Percentiles rank a stretch among this genome's conserved stretches.
Conservation (phyloP, 2,113 vertebrate genomes). For the Mohoua ochrocephala region DNA sequence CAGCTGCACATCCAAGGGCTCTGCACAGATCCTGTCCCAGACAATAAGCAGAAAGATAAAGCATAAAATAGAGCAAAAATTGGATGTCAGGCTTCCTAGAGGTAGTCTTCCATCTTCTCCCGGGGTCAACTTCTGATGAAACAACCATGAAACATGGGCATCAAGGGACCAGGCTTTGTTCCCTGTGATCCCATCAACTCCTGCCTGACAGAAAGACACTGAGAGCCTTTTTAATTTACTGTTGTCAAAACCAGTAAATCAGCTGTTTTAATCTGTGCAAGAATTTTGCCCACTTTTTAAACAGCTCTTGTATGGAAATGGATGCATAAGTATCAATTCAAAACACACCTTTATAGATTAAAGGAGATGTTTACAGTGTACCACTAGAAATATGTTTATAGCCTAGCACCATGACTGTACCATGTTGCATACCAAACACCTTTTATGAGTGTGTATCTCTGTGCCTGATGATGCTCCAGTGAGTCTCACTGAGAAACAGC, state of each 20-base stretch:
- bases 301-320: background rate
- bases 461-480: background rate
- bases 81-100: background rate
- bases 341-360: background rate
- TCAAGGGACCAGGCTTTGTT: background rate
- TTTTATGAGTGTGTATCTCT: background rate
- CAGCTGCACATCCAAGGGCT: accelerated
- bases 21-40: background rate
- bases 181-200: background rate
- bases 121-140: background rate
- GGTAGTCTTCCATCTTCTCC: background rate
- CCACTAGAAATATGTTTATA: background rate
- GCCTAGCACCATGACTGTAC: background rate
- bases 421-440: background rate
- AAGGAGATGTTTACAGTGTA: background rate
- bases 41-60: background rate
- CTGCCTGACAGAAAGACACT: background rate
- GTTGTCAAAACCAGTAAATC: accelerated
- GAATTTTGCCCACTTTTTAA: background rate
- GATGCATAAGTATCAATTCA: background rate
- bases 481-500: background rate
- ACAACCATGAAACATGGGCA: background rate
- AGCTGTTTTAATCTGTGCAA: background rate
- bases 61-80: background rate
- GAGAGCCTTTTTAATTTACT: background rate